Evolutionary conservation across 2,797 vertebrate species (phyloP).

Genomic region (Cyprinella venusta): DNA sequence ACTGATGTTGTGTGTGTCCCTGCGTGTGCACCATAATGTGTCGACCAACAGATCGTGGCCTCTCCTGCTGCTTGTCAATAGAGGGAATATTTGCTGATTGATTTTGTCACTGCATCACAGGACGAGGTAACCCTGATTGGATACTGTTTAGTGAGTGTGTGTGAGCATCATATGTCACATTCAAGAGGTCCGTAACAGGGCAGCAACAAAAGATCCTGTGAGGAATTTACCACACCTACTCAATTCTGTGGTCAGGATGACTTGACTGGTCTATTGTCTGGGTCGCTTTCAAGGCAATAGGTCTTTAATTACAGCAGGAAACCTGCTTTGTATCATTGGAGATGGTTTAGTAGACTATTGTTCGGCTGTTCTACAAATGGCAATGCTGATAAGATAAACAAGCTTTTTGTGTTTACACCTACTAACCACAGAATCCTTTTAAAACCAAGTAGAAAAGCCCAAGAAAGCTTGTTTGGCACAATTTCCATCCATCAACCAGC

Average conservation of each 20-base stretch:
- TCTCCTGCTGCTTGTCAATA: constrained; percentile 75
- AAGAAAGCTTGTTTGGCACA: constrained; percentile 38
- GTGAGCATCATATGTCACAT: constrained; percentile 49
- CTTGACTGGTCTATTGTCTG: constrained; percentile 69
- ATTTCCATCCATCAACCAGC: constrained; percentile 37
- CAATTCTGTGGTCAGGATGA: constrained; percentile 60
- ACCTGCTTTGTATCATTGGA: constrained; percentile 63
- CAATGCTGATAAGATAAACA: constrained; percentile 59
- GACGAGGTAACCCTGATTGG: constrained; percentile 57
- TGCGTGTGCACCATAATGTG: background rate
- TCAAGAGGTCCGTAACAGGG: constrained; percentile 9
- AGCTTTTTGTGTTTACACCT: constrained; percentile 63
- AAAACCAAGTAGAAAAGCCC: constrained; percentile 42
- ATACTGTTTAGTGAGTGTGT: constrained; percentile 36
- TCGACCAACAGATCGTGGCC: constrained; percentile 46
- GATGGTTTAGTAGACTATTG: constrained; percentile 62
- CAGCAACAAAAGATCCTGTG: constrained; percentile 26
- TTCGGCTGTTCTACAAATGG: constrained; percentile 61
- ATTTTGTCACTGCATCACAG: constrained; percentile 72
- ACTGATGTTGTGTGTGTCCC: constrained; percentile 31
- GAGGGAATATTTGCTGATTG: constrained; percentile 79
- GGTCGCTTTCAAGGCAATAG: constrained; percentile 62
- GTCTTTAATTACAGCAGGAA: constrained; percentile 70
- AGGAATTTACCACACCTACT: constrained; percentile 54
- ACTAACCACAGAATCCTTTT: constrained; percentile 47